These are phyloP conservation scores for Scaptodrosophila lebanonensis DNA, from an alignment of 1,140 invertebrate species.

Conservation along the genomic window DNA sequence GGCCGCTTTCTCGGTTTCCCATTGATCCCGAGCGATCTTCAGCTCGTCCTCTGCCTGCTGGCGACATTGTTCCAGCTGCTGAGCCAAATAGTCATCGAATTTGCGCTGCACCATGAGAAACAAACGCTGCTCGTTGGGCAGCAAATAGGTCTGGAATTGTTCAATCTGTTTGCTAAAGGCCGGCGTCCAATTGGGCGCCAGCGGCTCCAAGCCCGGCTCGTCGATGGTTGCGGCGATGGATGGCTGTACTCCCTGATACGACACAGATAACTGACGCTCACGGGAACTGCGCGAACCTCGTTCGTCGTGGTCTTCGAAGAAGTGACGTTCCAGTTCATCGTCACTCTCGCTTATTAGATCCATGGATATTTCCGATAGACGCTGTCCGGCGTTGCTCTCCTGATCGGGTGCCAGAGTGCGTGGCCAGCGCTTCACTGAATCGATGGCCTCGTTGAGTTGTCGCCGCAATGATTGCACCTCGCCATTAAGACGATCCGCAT, in stretches of 20 bases:
- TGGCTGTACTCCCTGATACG: constrained; percentile 6
- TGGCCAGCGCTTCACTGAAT: constrained; percentile 66
- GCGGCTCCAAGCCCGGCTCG: constrained; percentile 60
- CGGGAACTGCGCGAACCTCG: constrained; percentile 55
- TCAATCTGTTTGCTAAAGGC: constrained; percentile 75
- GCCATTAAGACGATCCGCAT: constrained; percentile 80
- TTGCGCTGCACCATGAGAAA: constrained; percentile 78
- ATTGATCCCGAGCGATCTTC: constrained; percentile 77
- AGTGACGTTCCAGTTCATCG: constrained; percentile 63
- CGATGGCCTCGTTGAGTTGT: constrained; percentile 79
- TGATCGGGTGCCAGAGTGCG: constrained; percentile 62
- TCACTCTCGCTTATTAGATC: constrained; percentile 74
- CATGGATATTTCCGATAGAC: constrained; percentile 72
- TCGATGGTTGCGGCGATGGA: constrained; percentile 7
- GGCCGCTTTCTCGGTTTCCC: constrained; percentile 50
- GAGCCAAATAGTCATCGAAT: constrained; percentile 78
- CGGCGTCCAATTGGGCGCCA: constrained; percentile 54
- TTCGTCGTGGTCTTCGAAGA: constrained; percentile 64
- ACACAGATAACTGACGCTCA: constrained; percentile 70
- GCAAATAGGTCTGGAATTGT: constrained; percentile 74
- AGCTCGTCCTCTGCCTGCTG: constrained; percentile 78
- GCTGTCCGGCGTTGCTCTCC: constrained; percentile 65
- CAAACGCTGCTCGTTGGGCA: constrained; percentile 76
- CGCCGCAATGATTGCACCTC: constrained; percentile 82
- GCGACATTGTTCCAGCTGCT: constrained; percentile 77